Conservation (phyloP, 2,888 invertebrate species). For the Papilio elwesi region DNA sequence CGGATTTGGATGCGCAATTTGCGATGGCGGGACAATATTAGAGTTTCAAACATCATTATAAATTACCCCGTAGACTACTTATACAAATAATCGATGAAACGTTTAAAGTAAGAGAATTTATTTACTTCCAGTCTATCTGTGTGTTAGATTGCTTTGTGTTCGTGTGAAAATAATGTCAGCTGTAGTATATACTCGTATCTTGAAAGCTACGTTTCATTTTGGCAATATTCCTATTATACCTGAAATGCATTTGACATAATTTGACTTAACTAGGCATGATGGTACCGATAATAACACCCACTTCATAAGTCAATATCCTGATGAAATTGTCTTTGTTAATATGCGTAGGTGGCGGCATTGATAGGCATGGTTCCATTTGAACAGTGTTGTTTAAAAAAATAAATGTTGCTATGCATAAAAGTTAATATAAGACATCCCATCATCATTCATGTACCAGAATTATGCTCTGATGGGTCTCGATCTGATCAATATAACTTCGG, state of each 20-base stretch:
- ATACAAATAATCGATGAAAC: not conserved
- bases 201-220: not conserved
- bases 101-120: not conserved
- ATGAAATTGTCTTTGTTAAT: slow-evolving; percentile 27
- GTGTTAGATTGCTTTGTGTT: not conserved
- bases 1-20: slow-evolving; percentile 8
- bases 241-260: not conserved
- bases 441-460: too few species aligned
- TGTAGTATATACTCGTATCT: not conserved
- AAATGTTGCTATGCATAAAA: too few species aligned
- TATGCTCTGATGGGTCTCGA: too few species aligned
- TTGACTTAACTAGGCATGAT: too few species aligned
- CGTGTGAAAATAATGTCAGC: not conserved
- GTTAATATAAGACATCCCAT: too few species aligned
- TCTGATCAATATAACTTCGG: too few species aligned
- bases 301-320: slow-evolving; percentile 20
- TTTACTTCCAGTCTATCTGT: not conserved
- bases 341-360: not conserved
- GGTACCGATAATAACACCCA: not conserved
- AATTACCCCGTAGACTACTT: slow-evolving; percentile 1
- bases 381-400: too few species aligned
- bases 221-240: not conserved
- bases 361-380: too few species aligned
- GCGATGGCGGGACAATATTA: not conserved
- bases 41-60: not conserved